Evolutionary conservation across 2,113 vertebrate species (phyloP).

Genomic region (Tetrax tetrax): DNA sequence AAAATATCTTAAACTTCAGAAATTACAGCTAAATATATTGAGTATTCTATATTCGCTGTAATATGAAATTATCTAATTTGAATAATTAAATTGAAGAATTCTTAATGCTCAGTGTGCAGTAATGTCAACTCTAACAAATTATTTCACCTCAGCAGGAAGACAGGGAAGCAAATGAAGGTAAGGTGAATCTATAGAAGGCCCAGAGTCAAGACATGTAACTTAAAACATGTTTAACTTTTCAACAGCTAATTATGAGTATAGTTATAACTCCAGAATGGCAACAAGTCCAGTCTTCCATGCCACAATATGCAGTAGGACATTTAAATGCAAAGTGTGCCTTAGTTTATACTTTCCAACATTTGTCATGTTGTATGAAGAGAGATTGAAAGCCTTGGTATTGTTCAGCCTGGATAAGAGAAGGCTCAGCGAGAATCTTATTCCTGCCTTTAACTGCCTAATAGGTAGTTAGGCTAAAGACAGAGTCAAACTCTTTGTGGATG

Average conservation of each 20-base stretch:
- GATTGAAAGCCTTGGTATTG: not conserved
- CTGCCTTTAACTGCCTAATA: not conserved
- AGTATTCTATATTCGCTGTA: not conserved
- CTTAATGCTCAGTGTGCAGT: rapidly evolving
- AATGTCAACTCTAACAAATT: not conserved
- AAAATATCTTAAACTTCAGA: not conserved
- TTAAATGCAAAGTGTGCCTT: not conserved
- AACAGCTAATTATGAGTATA: not conserved
- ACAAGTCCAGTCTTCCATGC: not conserved
- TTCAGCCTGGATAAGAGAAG: not conserved
- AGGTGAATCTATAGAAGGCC: not conserved
- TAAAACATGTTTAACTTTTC: not conserved
- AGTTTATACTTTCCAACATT: not conserved
- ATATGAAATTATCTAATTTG: not conserved
- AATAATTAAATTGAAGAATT: not conserved
- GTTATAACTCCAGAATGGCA: not conserved
- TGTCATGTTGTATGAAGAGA: not conserved
- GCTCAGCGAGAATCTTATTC: not conserved
- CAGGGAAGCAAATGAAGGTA: not conserved
- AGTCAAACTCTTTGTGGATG: not conserved
- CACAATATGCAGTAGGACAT: not conserved
- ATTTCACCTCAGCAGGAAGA: not conserved
- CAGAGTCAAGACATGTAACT: not conserved
- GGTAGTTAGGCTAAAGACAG: not conserved
- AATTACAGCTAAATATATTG: not conserved